Evolutionary conservation across 2,113 vertebrate species (phyloP).

Genomic region (Mormyrus iriodes): DNA sequence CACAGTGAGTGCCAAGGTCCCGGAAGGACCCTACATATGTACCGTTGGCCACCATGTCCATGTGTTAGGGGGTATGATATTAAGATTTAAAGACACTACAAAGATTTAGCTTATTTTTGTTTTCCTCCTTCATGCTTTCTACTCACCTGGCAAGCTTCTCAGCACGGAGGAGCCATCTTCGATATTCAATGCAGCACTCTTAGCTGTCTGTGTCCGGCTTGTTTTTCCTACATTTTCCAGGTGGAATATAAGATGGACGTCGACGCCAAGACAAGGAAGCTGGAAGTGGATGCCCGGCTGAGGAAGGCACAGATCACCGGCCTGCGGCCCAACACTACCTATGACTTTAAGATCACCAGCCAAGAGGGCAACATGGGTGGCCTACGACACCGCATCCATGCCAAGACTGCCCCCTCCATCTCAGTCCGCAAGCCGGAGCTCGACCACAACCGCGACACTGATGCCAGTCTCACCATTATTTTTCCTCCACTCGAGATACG

Average conservation of each 20-base stretch:
- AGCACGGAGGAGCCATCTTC: not conserved
- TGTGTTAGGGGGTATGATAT: not conserved
- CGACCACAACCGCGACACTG: constrained; percentile 73
- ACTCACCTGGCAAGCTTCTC: not conserved
- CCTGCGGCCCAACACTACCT: constrained; percentile 82
- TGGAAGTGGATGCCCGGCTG: constrained; percentile 83
- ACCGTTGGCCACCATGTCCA: not conserved
- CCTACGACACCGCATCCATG: constrained; percentile 85
- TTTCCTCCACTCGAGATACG: constrained; percentile 76
- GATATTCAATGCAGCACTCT: not conserved
- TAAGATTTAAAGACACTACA: not conserved
- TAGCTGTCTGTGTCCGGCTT: not conserved
- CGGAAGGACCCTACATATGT: too few species aligned
- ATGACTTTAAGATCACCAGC: constrained; percentile 87
- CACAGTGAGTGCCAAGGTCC: constrained; percentile 63
- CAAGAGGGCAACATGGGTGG: constrained; percentile 86
- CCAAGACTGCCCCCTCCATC: constrained; percentile 83
- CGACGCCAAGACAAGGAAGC: constrained; percentile 55
- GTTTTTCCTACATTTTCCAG: constrained; percentile 47
- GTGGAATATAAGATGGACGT: constrained; percentile 75
- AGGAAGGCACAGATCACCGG: constrained; percentile 89
- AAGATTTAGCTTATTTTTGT: not conserved
- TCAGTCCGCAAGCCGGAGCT: constrained; percentile 76
- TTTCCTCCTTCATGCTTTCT: not conserved
- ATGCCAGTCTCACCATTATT: constrained; percentile 80